Base-by-base conservation (phyloP, 1,140 invertebrate species). In the Apolygus lucorum region DNA sequence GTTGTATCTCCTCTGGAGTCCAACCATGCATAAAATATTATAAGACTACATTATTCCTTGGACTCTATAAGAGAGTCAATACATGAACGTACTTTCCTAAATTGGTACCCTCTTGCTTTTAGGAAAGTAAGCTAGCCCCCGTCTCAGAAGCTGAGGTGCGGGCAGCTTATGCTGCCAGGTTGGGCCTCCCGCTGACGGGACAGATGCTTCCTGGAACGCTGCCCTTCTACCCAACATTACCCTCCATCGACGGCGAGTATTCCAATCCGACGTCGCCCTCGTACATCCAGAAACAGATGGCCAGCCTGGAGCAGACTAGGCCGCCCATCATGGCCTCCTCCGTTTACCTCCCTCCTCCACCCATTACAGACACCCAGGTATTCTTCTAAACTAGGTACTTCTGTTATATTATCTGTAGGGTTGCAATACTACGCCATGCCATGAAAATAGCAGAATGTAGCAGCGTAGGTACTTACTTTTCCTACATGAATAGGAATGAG, bases 101-200 rank as follows among this genome's bases (percentile, higher is more conserved):
- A n/a, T n/a, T n/a, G n/a, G n/a, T n/a, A n/a, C n/a, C n/a, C n/a
- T n/a, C n/a, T n/a, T n/a, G n/a, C n/a, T n/a, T n/a, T n/a, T n/a
- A 74, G 62, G 71, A 71, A 13, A 74, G 69, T 68, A 75, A 74
- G 70, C 67, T 76, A 78, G 81, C 85, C 1, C 82, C 84, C 8
- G 85, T 89, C 21, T 88, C 89, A n/a, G 90, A 93, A 76, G 89
- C 89, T 24, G 89, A 91, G 75, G 83, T 90, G 0, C 81, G 90
- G 69, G 88, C 89, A 0, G 87, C 88, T 1, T 86, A 86, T 68
- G 87, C 88, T 2, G 86, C 88, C 0, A 82, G 87, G 21, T 79
- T 90, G 63, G 87, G 88, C 29, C 86, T 89, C 82, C 87, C 89
- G 2, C 78, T 90, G 0, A 88, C 87, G 1, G 86, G 86, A 21